Conservation (phyloP, 1,140 invertebrate species). For the Tetragnatha versicolor region DNA sequence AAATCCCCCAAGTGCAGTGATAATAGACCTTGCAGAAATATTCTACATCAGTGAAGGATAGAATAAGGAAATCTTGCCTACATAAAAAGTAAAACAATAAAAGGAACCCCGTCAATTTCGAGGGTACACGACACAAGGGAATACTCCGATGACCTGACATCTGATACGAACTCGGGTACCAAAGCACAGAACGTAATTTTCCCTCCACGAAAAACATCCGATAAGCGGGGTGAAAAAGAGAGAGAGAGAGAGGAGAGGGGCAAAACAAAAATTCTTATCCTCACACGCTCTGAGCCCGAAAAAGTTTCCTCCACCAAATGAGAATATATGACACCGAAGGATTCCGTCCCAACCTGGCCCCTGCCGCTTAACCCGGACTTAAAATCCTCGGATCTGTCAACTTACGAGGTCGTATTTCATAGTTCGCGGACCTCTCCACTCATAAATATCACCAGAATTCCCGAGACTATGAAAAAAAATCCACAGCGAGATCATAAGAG, state of each 20-base stretch:
- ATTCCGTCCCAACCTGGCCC: background rate
- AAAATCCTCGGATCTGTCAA: constrained; percentile 44
- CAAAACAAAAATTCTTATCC: constrained; percentile 13
- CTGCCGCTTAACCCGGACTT: constrained; percentile 37
- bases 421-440: background rate
- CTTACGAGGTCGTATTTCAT: constrained; percentile 32
- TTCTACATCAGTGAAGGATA: too few relatives aligned
- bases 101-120: too few relatives aligned
- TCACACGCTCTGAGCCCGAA: background rate
- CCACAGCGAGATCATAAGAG: background rate
- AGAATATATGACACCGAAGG: constrained; percentile 33
- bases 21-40: too few relatives aligned
- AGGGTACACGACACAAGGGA: too few relatives aligned
- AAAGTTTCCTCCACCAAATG: constrained; percentile 18
- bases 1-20: too few relatives aligned
- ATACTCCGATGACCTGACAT: too few relatives aligned
- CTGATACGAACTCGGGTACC: too few relatives aligned
- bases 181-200: too few relatives aligned
- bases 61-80: too few relatives aligned
- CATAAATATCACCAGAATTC: constrained; percentile 17
- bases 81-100: too few relatives aligned
- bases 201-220: too few relatives aligned
- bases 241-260: background rate
- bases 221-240: background rate
- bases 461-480: background rate